Evolutionary conservation across 2,888 invertebrate species (phyloP), one percentile per base, ranked within the genome.

Genomic region (Scelioninae gen. 2): DNA sequence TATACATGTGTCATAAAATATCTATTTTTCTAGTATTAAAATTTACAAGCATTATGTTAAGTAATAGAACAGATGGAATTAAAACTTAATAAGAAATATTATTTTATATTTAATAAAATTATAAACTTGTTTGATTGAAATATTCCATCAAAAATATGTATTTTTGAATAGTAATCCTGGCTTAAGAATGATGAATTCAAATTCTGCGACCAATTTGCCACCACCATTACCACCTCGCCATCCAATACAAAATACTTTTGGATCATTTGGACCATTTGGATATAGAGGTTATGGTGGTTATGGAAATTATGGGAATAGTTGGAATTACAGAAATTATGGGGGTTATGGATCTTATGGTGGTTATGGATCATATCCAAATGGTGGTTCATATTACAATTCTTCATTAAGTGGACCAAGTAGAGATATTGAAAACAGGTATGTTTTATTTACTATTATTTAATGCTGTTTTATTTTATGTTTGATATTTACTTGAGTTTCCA

Each of bases 381-480:
- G 77, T 69, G 69, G 72, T 71, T 77, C 78, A 15, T 78, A 65
- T 41, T 72, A 65, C 19, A 58, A 58, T 11, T 79, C 77, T 50
- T 76, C 76, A 28, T 82, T 81, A 70, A 80, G 81, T 22, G 80
- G 81, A 25, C 81, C 84, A 7, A 85, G 86, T 75, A 87, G 88
- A 73, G 91, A 92, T 81, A 87, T 89, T 69, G 92, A 92, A 86
- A 90, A 89, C 85, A 89, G 92, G 89, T 91, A n/a, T n/a, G n/a
- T n/a, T n/a, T 9, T 10, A 25, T 16, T 53, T 53, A 22, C 10
- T 1, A 50, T 31, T 31, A 31, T 31, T 25, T n/a, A n/a, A n/a
- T n/a, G n/a, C n/a, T n/a, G n/a, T n/a, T n/a, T n/a, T n/a, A n/a
- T n/a, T n/a, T n/a, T n/a, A n/a, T n/a, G n/a, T n/a, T n/a, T n/a